phyloP scores from a whole-genome alignment of 2,888 invertebrate genomes.

The Aphrophora alni region DNA sequence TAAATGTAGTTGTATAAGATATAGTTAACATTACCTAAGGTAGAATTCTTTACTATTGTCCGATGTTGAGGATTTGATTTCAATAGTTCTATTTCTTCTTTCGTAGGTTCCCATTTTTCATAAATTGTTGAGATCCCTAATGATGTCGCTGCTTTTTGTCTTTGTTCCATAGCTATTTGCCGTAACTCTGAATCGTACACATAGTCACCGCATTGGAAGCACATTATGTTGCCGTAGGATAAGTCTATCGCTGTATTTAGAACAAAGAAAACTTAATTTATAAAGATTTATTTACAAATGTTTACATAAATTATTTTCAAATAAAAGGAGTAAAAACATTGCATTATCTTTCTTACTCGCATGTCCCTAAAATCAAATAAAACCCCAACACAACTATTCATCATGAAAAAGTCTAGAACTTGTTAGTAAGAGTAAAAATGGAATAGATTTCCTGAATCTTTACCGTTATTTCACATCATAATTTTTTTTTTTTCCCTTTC shows the following conservation, averaged over 20 bases:
- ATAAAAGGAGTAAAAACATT: too few relatives aligned
- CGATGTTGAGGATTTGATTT: slow-evolving; percentile 78
- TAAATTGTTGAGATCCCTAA: slow-evolving; percentile 34
- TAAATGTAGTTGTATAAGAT: too few relatives aligned
- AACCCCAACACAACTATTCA: not conserved
- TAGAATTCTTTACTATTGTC: slow-evolving; percentile 79
- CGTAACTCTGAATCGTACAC: slow-evolving; percentile 64
- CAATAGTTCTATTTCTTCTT: slow-evolving; percentile 77
- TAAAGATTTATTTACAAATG: too few relatives aligned
- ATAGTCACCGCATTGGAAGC: slow-evolving; percentile 90
- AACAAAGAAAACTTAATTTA: too few relatives aligned
- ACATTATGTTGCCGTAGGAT: slow-evolving; percentile 86
- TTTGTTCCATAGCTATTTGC: slow-evolving; percentile 44
- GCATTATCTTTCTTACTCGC: too few relatives aligned
- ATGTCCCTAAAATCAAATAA: not conserved
- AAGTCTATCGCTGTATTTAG: slow-evolving; percentile 76
- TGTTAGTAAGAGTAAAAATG: too few relatives aligned
- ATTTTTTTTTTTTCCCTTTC: too few relatives aligned
- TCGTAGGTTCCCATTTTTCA: slow-evolving; percentile 77
- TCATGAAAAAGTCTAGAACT: too few relatives aligned
- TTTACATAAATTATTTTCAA: too few relatives aligned
- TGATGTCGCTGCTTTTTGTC: slow-evolving; percentile 20
- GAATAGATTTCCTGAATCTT: too few relatives aligned
- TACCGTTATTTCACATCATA: too few relatives aligned
- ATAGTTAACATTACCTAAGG: slow-evolving; percentile 79